Evolutionary conservation across 2,113 vertebrate species (phyloP).

Genomic region (Antechinus stuartii): DNA sequence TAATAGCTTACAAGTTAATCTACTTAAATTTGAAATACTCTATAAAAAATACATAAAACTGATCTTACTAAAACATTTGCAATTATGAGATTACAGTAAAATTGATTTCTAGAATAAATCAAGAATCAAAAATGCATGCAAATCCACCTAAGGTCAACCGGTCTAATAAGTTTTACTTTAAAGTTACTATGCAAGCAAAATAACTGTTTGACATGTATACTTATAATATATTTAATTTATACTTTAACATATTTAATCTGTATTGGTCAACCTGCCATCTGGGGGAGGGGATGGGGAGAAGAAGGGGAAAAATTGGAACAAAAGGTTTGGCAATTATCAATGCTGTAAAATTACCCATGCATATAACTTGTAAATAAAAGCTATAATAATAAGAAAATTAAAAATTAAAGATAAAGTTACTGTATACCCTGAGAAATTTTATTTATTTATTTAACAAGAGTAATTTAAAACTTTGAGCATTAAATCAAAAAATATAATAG

Average conservation of each 20-base stretch:
- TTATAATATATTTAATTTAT: too few species aligned
- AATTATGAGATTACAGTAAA: not conserved
- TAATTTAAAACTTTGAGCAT: not conserved
- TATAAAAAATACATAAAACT: constrained; percentile 14
- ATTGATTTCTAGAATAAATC: constrained; percentile 15
- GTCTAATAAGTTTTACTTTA: not conserved
- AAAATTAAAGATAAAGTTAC: not conserved
- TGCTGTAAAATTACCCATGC: too few species aligned
- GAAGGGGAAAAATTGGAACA: too few species aligned
- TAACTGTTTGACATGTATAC: too few species aligned
- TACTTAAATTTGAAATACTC: constrained; percentile 2
- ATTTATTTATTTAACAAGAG: too few species aligned
- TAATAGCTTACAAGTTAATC: constrained; percentile 37
- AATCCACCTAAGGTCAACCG: not conserved
- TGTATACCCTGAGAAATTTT: not conserved
- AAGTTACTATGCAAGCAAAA: not conserved
- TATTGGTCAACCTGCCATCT: too few species aligned
- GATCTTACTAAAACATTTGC: constrained; percentile 30
- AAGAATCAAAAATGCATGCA: constrained; percentile 17
- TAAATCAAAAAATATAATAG: not conserved
- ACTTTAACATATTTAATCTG: too few species aligned
- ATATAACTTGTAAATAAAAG: too few species aligned
- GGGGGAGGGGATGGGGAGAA: too few species aligned
- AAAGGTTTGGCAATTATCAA: too few species aligned
- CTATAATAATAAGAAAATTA: too few species aligned